phyloP scores from a whole-genome alignment of 2,113 vertebrate genomes.

The Coptodon bakossiorum region DNA sequence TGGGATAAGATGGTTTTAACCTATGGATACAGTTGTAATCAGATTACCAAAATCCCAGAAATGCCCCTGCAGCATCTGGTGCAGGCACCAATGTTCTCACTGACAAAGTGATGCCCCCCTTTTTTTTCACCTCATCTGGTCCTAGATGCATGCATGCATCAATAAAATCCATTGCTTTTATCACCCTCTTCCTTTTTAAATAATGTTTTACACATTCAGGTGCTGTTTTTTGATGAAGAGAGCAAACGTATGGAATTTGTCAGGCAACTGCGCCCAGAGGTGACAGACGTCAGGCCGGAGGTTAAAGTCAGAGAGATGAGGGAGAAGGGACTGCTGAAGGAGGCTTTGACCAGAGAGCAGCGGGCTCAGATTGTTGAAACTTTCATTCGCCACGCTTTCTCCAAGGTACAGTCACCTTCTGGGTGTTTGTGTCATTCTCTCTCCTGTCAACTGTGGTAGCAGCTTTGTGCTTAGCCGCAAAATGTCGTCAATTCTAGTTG shows the following conservation, averaged over 20 bases:
- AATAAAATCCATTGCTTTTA: background rate
- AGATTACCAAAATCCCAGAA: background rate
- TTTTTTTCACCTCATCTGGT: background rate
- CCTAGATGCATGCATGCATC: background rate
- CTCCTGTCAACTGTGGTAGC: background rate
- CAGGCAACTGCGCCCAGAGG: constrained; percentile 50
- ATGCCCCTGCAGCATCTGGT: background rate
- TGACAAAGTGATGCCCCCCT: background rate
- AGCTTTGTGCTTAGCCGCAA: constrained; percentile 6
- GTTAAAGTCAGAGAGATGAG: constrained; percentile 68
- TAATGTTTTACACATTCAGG: constrained; percentile 62
- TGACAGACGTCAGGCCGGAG: constrained; percentile 21
- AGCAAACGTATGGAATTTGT: constrained; percentile 76
- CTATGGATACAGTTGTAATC: background rate
- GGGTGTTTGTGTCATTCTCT: constrained; percentile 17
- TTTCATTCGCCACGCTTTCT: constrained; percentile 92
- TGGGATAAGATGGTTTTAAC: background rate
- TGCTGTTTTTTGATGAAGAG: constrained; percentile 81
- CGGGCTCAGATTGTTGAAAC: constrained; percentile 85
- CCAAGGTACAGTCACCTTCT: constrained; percentile 74
- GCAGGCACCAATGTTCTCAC: background rate
- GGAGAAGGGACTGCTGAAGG: constrained; percentile 77
- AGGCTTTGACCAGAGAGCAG: constrained; percentile 84
- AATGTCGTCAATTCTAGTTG: constrained; percentile 27
- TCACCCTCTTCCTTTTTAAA: background rate